Evolutionary conservation across 2,113 vertebrate species (phyloP).

Genomic region (Sceloporus undulatus): DNA sequence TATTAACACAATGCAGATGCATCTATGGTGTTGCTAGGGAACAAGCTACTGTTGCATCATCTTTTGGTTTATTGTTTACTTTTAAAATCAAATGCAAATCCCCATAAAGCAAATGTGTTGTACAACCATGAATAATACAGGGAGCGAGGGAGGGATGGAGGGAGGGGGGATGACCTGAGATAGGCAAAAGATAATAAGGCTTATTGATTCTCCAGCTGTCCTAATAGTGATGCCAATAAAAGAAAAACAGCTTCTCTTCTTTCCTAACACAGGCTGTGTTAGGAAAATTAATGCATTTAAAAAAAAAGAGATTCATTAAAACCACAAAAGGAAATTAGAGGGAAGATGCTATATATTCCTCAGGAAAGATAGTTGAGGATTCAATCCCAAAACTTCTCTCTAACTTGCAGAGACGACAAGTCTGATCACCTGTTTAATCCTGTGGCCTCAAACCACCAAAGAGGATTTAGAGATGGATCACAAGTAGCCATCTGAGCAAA

Average conservation of each 20-base stretch:
- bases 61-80: constrained; percentile 45
- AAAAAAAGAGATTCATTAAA: background rate
- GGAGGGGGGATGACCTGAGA: background rate
- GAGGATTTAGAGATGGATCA: background rate
- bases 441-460: background rate
- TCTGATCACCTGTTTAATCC: background rate
- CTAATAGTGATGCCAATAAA: constrained; percentile 1
- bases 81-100: constrained; percentile 29
- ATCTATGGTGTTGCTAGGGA: constrained; percentile 52
- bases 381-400: background rate
- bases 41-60: constrained; percentile 42
- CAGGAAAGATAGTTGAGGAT: background rate
- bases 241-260: background rate
- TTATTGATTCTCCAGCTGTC: background rate
- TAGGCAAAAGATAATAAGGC: background rate
- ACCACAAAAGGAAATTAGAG: background rate
- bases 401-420: background rate
- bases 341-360: background rate
- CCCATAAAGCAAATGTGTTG: background rate
- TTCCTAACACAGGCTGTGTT: background rate
- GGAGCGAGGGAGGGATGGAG: background rate
- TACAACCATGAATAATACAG: background rate
- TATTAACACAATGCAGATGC: constrained; percentile 44
- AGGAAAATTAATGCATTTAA: background rate
- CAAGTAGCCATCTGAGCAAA: too few species aligned